A percentile compares a stretch with the other conserved stretches of the same genome.
Evolutionary conservation across 64 coral and sea anemone species (phyloP).

Genomic region (Stylophora pistillata): DNA sequence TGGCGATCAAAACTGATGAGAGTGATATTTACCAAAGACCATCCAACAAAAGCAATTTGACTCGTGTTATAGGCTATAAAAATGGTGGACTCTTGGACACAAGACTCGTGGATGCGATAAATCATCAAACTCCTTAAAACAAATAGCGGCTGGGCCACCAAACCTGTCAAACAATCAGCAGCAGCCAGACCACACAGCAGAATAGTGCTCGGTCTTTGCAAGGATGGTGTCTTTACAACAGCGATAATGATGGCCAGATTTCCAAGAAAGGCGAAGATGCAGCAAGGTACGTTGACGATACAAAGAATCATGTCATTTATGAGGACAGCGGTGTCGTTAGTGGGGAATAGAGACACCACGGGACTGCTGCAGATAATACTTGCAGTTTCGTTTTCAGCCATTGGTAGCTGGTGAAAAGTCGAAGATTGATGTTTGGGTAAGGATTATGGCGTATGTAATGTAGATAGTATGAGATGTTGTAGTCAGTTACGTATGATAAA

Average conservation of each 20-base stretch:
- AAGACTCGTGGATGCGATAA: slow-evolving; percentile 14
- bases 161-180: slow-evolving; percentile 24
- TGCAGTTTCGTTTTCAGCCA: neutral
- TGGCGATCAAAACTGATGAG: slow-evolving; percentile 6
- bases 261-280: slow-evolving; percentile 21
- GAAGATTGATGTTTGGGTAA: too few species aligned
- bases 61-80: neutral
- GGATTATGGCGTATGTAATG: too few species aligned
- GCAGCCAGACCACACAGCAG: neutral
- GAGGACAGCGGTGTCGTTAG: neutral
- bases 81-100: neutral
- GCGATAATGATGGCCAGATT: slow-evolving; percentile 14
- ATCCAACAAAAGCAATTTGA: neutral
- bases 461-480: too few species aligned
- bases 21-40: neutral
- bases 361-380: neutral
- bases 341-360: neutral
- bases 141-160: slow-evolving; percentile 6
- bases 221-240: slow-evolving; percentile 1
- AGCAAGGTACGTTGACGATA: neutral
- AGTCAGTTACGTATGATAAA: too few species aligned
- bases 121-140: slow-evolving; percentile 5
- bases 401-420: neutral
- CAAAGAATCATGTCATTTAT: neutral
- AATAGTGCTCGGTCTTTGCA: slow-evolving; percentile 3